Evolutionary conservation across 2,113 vertebrate genomes (phyloP), one percentile per base, ranked within the genome.

Genomic region (Piaya cayana): DNA sequence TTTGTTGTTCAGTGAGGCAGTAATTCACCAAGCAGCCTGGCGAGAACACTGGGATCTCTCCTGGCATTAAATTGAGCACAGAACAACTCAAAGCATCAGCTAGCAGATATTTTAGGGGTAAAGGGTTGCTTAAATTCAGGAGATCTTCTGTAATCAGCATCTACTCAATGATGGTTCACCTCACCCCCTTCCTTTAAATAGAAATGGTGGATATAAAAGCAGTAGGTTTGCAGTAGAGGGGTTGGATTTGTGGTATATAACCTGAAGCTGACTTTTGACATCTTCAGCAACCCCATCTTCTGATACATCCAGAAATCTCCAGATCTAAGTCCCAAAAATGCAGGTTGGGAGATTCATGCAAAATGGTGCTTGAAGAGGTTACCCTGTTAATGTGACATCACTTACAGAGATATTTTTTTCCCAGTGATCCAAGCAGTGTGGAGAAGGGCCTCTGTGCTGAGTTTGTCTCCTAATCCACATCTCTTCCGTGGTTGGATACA

Each of bases 401-500:
- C 9, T 87, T n/a, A 13, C 12, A 78, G 56, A 75, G 26, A 4
- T 23, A 16, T 53, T 70, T 78, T 58, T 4, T 47, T 29, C 55
- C 50, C 15, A 45, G 5, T 14, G 42, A 70, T 78, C 30, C 27
- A 42, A 70, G 18, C 29, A 42, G 22, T 4, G 19, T 47, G 17
- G 26, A 39, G 27, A 60, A 86, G 36, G 4, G 5, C 42, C 15
- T 70, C 37, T 82, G 19, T 39, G 39, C 10, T 55, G 36, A 30
- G 25, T 32, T 80, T 37, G 8, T 5, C 34, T 79, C 68, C 45
- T 53, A 77, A 62, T 29, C 15, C 22, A 5, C 4, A 3, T 53
- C 30, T 65, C 11, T 36, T 58, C 34, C 22, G 17, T 0, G 2
- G 12, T 1, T 49, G 53, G 22, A 17, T 74, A 2, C 5, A 55